Evolutionary conservation across 2,797 vertebrate species (phyloP).

Genomic region (Megaceryle alcyon): DNA sequence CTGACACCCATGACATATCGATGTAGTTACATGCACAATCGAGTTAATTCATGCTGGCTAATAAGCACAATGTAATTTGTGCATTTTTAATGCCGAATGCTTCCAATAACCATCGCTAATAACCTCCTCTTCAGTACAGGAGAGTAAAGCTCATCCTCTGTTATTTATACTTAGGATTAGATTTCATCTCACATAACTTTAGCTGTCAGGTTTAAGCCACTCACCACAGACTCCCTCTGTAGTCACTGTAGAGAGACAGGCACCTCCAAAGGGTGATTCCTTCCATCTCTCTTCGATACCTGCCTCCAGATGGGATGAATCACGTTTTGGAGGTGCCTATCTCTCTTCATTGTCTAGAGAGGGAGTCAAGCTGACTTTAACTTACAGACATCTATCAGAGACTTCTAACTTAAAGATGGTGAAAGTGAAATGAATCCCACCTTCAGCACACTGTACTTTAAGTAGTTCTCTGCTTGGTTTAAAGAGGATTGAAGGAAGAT

Average conservation of each 20-base stretch:
- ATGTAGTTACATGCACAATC: background rate
- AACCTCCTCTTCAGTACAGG: background rate
- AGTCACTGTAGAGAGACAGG: background rate
- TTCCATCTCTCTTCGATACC: background rate
- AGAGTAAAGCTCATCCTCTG: background rate
- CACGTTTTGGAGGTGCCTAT: background rate
- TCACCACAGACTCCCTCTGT: background rate
- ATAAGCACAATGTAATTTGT: background rate
- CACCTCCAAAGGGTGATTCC: background rate
- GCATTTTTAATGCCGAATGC: background rate
- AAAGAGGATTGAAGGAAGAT: slow-evolving; percentile 55
- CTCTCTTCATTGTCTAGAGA: background rate
- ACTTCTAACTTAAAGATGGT: background rate
- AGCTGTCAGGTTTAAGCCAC: slow-evolving; percentile 18
- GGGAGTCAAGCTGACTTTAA: background rate
- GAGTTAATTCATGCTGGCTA: background rate
- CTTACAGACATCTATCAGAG: slow-evolving; percentile 8
- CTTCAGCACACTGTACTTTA: background rate
- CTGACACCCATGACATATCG: background rate
- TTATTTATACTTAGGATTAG: background rate
- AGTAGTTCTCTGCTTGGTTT: slow-evolving; percentile 32
- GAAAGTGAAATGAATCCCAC: slow-evolving; percentile 19
- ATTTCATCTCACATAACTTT: slow-evolving; percentile 18
- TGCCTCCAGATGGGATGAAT: background rate
- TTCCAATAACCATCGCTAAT: background rate